A percentile compares a stretch with the other conserved stretches of the same genome.
These are phyloP conservation scores for Hermodice carunculata DNA, from an alignment of 2,888 invertebrate species.

Conservation along the genomic window DNA sequence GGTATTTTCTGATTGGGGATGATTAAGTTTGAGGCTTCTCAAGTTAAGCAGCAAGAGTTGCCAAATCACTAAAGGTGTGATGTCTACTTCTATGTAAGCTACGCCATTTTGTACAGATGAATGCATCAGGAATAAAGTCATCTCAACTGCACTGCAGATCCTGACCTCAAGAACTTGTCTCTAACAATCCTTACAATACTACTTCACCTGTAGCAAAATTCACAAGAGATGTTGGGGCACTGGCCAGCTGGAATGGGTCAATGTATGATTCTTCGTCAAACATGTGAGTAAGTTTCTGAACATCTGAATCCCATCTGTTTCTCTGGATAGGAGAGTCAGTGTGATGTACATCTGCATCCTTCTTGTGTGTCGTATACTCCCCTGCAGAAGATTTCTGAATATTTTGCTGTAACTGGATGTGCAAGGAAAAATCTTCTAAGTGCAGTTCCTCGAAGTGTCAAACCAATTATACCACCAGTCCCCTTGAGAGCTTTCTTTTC, in stretches of 20 bases:
- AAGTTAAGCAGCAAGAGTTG: too few species aligned
- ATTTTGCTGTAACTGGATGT: not conserved
- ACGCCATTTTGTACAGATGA: too few species aligned
- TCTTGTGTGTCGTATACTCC: not conserved
- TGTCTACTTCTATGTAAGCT: too few species aligned
- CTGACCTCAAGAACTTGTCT: too few species aligned
- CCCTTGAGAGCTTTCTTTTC: slow-evolving; percentile 7
- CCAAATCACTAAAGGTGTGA: too few species aligned
- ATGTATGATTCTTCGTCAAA: not conserved
- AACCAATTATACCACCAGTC: slow-evolving; percentile 1
- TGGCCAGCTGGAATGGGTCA: not conserved
- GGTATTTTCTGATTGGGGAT: too few species aligned
- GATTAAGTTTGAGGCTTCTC: too few species aligned
- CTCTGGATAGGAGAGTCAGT: not conserved
- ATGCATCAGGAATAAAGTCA: too few species aligned
- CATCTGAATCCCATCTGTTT: slow-evolving; percentile 1
- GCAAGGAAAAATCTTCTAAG: slow-evolving; percentile 5
- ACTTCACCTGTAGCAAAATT: slow-evolving; percentile 10
- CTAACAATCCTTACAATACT: too few species aligned
- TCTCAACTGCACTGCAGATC: too few species aligned
- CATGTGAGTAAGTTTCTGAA: not conserved
- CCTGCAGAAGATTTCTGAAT: not conserved
- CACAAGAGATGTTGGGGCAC: not conserved
- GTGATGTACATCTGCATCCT: not conserved
- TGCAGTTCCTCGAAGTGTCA: not conserved